phyloP scores from a whole-genome alignment of 2,113 vertebrate species.

The Leiothrix lutea region DNA sequence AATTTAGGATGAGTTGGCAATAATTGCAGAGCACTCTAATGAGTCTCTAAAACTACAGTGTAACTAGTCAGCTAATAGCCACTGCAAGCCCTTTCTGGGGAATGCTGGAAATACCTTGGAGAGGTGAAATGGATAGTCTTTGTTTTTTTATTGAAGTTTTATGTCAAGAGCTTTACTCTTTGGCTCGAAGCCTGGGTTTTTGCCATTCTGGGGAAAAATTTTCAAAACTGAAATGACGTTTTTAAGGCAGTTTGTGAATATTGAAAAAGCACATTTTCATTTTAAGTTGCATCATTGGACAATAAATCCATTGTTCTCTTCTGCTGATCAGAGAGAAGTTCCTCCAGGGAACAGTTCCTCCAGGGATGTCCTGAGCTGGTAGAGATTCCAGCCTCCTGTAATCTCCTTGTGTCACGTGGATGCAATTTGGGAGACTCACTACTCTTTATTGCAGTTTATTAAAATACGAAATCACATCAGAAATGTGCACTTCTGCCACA shows the following conservation, averaged over 20 bases:
- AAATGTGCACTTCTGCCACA: background rate
- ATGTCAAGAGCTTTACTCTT: background rate
- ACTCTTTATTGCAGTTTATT: background rate
- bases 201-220: background rate
- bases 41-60: background rate
- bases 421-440: background rate
- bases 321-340: background rate
- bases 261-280: background rate
- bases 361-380: background rate
- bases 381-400: background rate
- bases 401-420: background rate
- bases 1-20: conserved; percentile 59
- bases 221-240: background rate
- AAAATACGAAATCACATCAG: background rate
- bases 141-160: conserved; percentile 22
- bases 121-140: conserved; percentile 18
- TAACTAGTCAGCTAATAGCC: conserved; percentile 14
- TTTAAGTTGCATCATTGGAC: background rate
- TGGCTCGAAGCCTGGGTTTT: background rate
- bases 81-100: background rate
- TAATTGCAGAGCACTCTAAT: conserved; percentile 36
- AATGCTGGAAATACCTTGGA: background rate
- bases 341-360: background rate
- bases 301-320: background rate
- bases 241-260: background rate